phyloP scores from a whole-genome alignment of 2,797 vertebrate genomes.

The Fratercula arctica region DNA sequence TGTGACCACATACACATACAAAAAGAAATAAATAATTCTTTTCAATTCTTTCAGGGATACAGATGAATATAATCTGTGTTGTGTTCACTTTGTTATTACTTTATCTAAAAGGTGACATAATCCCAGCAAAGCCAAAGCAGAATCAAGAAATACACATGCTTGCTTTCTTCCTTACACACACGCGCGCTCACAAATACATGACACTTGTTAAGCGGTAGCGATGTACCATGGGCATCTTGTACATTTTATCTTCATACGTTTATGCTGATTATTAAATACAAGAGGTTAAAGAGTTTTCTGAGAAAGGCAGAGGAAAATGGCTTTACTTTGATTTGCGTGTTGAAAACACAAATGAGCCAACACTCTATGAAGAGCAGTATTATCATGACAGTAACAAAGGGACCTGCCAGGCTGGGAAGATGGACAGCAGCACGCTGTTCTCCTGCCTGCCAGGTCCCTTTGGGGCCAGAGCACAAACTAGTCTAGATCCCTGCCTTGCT shows the following conservation, averaged over 20 bases:
- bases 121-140: neutral
- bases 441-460: neutral
- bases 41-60: neutral
- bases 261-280: constrained; percentile 9
- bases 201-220: constrained; percentile 30
- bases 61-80: constrained; percentile 14
- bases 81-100: constrained; percentile 42
- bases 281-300: constrained; percentile 10
- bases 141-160: neutral
- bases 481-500: too few species aligned
- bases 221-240: neutral
- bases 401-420: neutral
- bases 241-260: neutral
- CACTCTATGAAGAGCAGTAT: neutral
- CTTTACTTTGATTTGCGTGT: neutral
- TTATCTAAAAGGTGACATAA: constrained; percentile 43
- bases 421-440: neutral
- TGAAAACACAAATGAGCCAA: neutral
- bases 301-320: neutral
- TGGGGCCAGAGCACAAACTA: neutral
- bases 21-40: constrained; percentile 25
- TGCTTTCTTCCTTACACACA: constrained; percentile 2
- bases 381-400: constrained; percentile 12
- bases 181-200: neutral
- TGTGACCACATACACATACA: neutral